phyloP scores from a whole-genome alignment of 2,888 invertebrate genomes.

The Chrysopilus asiliformis region DNA sequence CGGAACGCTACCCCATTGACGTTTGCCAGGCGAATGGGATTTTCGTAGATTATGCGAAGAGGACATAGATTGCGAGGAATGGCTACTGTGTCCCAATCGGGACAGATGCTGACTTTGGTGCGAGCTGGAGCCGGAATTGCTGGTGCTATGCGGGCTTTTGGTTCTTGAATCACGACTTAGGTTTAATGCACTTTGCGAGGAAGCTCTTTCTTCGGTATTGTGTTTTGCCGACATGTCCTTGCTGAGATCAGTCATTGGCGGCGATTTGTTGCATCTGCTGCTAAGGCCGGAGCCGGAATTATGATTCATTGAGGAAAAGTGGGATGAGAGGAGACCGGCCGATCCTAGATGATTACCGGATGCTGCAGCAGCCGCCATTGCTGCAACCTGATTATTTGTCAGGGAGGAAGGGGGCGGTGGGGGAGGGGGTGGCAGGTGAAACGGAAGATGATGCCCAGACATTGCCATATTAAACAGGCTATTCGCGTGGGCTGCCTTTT shows the following conservation, averaged over 20 bases:
- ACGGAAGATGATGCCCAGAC: constrained; percentile 46
- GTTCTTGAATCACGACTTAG: constrained; percentile 41
- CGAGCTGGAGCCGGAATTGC: constrained; percentile 16
- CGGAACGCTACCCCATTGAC: constrained; percentile 68
- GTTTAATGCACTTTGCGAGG: constrained; percentile 47
- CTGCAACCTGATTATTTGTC: constrained; percentile 49
- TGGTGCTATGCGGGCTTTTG: constrained; percentile 17
- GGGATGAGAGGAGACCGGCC: constrained; percentile 48
- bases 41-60: constrained; percentile 20
- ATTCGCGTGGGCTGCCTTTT: constrained; percentile 36
- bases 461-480: constrained; percentile 48
- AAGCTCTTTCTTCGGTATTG: constrained; percentile 27
- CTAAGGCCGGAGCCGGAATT: no score
- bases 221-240: constrained; percentile 22
- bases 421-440: constrained; percentile 50
- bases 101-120: neutral
- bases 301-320: constrained; percentile 21
- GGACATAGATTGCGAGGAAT: constrained; percentile 12
- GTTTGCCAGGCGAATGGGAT: constrained; percentile 54
- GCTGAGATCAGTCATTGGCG: constrained; percentile 23
- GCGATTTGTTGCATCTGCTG: constrained; percentile 17
- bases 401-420: constrained; percentile 44
- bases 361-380: constrained; percentile 43
- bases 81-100: constrained; percentile 18
- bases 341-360: constrained; percentile 46